phyloP scores from a whole-genome alignment of 2,113 vertebrate genomes.

The Petrocephalus zakoni region DNA sequence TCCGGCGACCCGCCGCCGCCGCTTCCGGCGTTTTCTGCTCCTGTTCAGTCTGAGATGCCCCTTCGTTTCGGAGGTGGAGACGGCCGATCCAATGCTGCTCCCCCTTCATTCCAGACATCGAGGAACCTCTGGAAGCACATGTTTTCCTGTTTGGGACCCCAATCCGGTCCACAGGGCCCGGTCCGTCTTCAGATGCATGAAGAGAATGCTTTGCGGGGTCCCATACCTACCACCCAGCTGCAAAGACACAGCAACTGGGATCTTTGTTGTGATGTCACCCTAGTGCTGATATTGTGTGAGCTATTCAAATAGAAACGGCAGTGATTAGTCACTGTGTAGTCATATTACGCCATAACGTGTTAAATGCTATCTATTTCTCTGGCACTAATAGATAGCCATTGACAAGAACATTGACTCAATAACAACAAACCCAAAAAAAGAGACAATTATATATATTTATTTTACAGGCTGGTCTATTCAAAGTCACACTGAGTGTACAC shows the following conservation, averaged over 20 bases:
- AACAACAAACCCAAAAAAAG: not conserved
- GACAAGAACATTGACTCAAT: not conserved
- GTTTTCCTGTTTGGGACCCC: not conserved
- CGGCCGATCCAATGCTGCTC: conserved; percentile 56
- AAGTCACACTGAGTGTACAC: not conserved
- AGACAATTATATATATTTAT: not conserved
- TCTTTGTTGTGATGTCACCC: not conserved
- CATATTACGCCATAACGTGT: not conserved
- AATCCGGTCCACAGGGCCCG: not conserved
- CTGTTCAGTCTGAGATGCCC: conserved; percentile 59
- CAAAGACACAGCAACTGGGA: not conserved
- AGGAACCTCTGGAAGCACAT: conserved; percentile 44
- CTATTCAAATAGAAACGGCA: not conserved
- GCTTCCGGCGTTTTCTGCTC: conserved; percentile 45
- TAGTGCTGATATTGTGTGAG: not conserved
- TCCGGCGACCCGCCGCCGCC: conserved; percentile 24
- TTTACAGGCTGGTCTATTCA: not conserved
- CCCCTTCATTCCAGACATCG: conserved; percentile 57
- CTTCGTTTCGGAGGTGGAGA: conserved; percentile 59
- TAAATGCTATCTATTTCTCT: not conserved
- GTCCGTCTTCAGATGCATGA: not conserved
- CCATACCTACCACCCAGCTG: not conserved
- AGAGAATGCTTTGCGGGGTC: not conserved
- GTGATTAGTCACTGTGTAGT: not conserved
- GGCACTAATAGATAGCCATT: too few species aligned